Base-by-base conservation (phyloP, 2,797 vertebrate genomes). In the Dallia pectoralis region DNA sequence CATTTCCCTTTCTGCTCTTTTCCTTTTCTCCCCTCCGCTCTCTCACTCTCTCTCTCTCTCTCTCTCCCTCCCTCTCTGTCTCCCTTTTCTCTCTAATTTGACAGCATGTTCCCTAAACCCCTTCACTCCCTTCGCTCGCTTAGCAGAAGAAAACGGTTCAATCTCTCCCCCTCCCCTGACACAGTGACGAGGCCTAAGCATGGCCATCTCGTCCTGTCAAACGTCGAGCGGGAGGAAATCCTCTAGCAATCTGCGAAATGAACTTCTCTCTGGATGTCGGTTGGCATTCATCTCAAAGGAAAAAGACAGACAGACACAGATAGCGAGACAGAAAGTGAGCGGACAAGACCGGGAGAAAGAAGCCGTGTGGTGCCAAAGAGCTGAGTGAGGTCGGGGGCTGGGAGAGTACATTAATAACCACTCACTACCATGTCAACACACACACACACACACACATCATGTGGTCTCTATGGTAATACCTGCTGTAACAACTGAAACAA, bases 171-270 rank as follows among this genome's bases (percentile, higher is more conserved):
- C 27, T 77, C 68, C 80, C 40, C 4, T 72, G 70, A 70, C 76
- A 71, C 68, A 1, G 53, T 78, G 81, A 87, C 72, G 69, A 88
- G 77, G 82, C 81, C 75, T 84, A 83, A 59, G 74, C 77, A 1
- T 14, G 63, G 61, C 70, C 70, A 67, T 49, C 84, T 87, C 79
- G 77, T 80, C 74, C 69, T 62, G 79, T 74, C 65, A 40, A 78
- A 79, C 83, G 82, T 77, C 64, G 70, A 69, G 78, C 78, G 73
- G 32, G 73, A 47, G 2, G 53, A 74, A 75, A 75, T 81, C 77
- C 79, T 77, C 81, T 75, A 68, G 56, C 78, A n/a, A 56, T 84
- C 80, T 74, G 62, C 22, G 49, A 82, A 81, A 87, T 82, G 80
- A 81, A 77, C 67, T 74, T 73, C 78, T 77, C 75, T 33, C 56